phyloP scores from a whole-genome alignment of 2,113 vertebrate genomes.

The Corydoras maculifer region DNA sequence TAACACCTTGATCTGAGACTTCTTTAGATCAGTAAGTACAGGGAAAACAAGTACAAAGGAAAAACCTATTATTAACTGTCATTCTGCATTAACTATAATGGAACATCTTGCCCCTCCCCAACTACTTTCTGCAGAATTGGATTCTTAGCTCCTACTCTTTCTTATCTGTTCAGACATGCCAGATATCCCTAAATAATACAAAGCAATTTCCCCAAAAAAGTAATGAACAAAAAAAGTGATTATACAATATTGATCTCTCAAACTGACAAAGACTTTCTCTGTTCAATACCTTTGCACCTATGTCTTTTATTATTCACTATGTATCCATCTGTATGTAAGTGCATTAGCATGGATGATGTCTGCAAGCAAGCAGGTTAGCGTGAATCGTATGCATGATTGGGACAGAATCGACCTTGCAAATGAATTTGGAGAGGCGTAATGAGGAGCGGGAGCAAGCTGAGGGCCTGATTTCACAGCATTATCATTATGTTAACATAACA shows the following conservation, averaged over 20 bases:
- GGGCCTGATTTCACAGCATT: slow-evolving; percentile 69
- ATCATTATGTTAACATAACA: slow-evolving; percentile 65
- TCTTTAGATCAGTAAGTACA: slow-evolving; percentile 40
- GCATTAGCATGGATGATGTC: slow-evolving; percentile 17
- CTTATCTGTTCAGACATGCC: background rate
- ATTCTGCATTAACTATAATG: slow-evolving; percentile 30
- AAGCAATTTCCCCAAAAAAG: background rate
- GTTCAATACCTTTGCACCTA: background rate
- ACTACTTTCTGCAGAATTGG: background rate
- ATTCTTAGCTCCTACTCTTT: background rate
- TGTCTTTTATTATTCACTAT: background rate
- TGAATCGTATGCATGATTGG: slow-evolving; percentile 57
- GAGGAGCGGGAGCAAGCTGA: slow-evolving; percentile 61
- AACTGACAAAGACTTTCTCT: background rate
- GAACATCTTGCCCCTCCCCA: slow-evolving; percentile 9
- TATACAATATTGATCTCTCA: background rate
- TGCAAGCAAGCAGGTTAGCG: slow-evolving; percentile 40
- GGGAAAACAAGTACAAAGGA: slow-evolving; percentile 23
- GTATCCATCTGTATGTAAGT: slow-evolving; percentile 1
- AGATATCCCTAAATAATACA: background rate
- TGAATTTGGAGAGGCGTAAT: slow-evolving; percentile 72
- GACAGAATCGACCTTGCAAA: slow-evolving; percentile 65
- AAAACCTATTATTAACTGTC: slow-evolving; percentile 35
- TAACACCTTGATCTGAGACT: slow-evolving; percentile 44
- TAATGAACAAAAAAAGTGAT: background rate